Evolutionary conservation across 2,888 invertebrate species (phyloP), one percentile per base, ranked within the genome.

Genomic region (Archips xylosteana): DNA sequence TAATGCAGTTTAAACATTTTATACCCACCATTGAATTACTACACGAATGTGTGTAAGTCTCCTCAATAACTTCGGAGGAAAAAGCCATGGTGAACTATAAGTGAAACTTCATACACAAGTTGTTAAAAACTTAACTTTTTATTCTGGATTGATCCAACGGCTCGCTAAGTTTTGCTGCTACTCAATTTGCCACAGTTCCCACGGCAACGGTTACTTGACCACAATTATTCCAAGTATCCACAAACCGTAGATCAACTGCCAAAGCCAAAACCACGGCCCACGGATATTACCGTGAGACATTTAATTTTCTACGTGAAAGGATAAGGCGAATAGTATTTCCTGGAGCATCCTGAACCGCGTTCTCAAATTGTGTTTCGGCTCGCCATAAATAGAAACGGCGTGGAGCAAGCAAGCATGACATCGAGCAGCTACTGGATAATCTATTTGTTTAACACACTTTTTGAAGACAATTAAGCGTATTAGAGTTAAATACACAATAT

Each of bases 281-380:
- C 91, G 92, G 92, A 92, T 92, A 91, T 92, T 89, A 89, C 91
- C 85, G 86, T 85, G 88, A 92, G 93, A 94, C 94, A 90, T 94
- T 94, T 94, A 93, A 94, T 94, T 94, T 94, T 94, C 94, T 93
- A 94, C 94, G 93, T 93, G 94, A 89, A 94, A 88, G 92, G 92
- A 93, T 92, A 93, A 93, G 91, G 89, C 90, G 85, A 87, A 87
- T 83, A 85, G 89, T 89, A 89, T 92, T 89, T 89, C 89, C 90
- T 84, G 83, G 82, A 86, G 86, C 87, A 86, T 88, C 89, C 88
- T 86, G 86, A 78, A 82, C 77, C 67, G 81, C 78, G 81, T 82
- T 82, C 82, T 86, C 88, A 87, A 91, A 91, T 91, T 89, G 90
- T 88, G 88, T 91, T 92, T 85, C 84, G 82, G 80, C 78, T 82